Evolutionary conservation across 2,113 vertebrate species (phyloP).

Genomic region (Rhipidura dahli): DNA sequence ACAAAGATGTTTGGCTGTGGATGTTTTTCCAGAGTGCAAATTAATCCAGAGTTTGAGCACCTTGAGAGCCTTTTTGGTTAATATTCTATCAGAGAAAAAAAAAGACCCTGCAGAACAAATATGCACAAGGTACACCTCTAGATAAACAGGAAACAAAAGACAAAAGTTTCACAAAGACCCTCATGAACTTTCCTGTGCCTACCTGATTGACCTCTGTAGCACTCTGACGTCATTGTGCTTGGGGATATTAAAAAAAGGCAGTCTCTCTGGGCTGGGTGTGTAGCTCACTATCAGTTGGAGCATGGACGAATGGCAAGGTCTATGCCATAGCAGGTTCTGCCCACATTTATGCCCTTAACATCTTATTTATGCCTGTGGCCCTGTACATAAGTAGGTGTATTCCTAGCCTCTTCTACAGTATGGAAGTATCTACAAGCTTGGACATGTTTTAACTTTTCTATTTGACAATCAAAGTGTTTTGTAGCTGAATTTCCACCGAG

Average conservation of each 20-base stretch:
- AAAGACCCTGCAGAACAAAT: not conserved
- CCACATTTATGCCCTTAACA: not conserved
- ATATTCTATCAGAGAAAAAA: not conserved
- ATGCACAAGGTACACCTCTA: not conserved
- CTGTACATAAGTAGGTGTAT: rapidly evolving
- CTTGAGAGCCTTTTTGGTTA: not conserved
- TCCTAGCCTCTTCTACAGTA: not conserved
- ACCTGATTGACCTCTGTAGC: not conserved
- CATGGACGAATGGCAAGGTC: not conserved
- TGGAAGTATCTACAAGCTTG: not conserved
- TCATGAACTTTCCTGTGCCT: not conserved
- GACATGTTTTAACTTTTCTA: not conserved
- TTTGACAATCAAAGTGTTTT: not conserved
- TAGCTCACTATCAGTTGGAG: not conserved
- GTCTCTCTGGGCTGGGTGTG: not conserved
- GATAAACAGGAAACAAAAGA: not conserved
- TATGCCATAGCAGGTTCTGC: not conserved
- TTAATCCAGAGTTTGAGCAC: not conserved
- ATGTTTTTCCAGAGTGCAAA: not conserved
- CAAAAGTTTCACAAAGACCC: not conserved
- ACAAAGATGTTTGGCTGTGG: not conserved
- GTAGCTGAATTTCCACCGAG: not conserved
- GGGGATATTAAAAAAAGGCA: not conserved
- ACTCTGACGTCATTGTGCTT: rapidly evolving
- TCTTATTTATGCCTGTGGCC: not conserved